Conservation (phyloP, 2,888 invertebrate species). For the Drosophila formosana region DNA sequence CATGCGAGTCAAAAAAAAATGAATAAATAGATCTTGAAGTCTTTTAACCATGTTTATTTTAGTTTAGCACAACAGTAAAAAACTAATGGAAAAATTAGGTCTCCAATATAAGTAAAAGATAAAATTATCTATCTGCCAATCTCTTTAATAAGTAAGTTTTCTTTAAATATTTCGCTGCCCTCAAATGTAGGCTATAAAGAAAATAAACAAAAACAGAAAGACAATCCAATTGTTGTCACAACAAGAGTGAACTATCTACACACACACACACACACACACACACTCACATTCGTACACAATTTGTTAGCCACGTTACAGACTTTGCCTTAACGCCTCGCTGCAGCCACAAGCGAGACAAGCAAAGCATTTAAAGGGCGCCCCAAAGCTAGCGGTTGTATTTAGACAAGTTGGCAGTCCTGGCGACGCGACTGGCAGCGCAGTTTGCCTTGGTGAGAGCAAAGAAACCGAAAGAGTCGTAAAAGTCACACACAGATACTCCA, state of each 20-base stretch:
- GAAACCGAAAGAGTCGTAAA: constrained; percentile 47
- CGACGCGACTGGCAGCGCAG: constrained; percentile 28
- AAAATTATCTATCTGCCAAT: neutral
- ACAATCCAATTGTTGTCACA: constrained; percentile 28
- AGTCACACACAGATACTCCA: constrained; percentile 36
- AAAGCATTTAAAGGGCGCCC: constrained; percentile 5
- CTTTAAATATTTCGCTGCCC: constrained; percentile 2
- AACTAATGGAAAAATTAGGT: too few relatives aligned
- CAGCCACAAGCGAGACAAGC: constrained; percentile 14
- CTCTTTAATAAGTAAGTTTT: neutral
- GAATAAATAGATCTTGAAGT: too few relatives aligned
- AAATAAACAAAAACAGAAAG: neutral
- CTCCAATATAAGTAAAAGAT: too few relatives aligned
- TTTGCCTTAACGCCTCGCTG: constrained; percentile 48
- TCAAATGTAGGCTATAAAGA: constrained; percentile 23
- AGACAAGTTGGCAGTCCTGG: constrained; percentile 47
- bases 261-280: constrained; percentile 8
- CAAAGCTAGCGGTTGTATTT: constrained; percentile 36
- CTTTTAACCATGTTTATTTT: too few relatives aligned
- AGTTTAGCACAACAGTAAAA: too few relatives aligned
- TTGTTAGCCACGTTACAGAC: constrained; percentile 39
- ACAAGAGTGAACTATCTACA: constrained; percentile 12
- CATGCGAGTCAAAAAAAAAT: too few relatives aligned
- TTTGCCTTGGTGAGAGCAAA: constrained; percentile 33
- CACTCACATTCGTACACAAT: constrained; percentile 1